Evolutionary conservation across 2,113 vertebrate genomes (phyloP).

Genomic region (Microtus montanus): DNA sequence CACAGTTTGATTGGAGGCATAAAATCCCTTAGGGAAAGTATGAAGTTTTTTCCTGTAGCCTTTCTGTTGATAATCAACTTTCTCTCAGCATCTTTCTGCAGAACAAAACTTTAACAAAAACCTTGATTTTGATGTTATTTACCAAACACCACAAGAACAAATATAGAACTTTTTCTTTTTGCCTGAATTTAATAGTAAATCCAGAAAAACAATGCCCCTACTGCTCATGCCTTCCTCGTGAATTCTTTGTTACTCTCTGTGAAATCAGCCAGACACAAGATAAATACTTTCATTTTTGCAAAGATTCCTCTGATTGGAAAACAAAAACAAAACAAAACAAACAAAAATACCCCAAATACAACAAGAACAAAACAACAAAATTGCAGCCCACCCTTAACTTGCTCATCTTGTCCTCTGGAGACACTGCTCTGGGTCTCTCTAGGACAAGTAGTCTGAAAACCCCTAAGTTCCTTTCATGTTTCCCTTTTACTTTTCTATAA

Average conservation of each 20-base stretch:
- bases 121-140: rapidly evolving
- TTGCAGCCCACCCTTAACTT: rapidly evolving
- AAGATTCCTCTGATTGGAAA: neutral
- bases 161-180: neutral
- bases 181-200: neutral
- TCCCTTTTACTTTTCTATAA: neutral
- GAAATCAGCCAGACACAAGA: neutral
- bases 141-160: neutral
- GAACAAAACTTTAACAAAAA: neutral
- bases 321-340: neutral
- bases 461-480: neutral
- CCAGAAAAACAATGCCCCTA: neutral
- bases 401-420: neutral
- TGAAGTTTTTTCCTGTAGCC: neutral
- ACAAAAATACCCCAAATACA: neutral
- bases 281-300: neutral
- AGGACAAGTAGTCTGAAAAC: neutral
- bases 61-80: neutral
- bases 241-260: neutral
- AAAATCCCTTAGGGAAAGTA: too few species aligned
- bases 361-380: too few species aligned
- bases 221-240: neutral
- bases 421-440: neutral
- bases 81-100: neutral
- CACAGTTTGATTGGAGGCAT: neutral